phyloP scores from a whole-genome alignment of 2,888 invertebrate species.

The Pelosia muscerda region DNA sequence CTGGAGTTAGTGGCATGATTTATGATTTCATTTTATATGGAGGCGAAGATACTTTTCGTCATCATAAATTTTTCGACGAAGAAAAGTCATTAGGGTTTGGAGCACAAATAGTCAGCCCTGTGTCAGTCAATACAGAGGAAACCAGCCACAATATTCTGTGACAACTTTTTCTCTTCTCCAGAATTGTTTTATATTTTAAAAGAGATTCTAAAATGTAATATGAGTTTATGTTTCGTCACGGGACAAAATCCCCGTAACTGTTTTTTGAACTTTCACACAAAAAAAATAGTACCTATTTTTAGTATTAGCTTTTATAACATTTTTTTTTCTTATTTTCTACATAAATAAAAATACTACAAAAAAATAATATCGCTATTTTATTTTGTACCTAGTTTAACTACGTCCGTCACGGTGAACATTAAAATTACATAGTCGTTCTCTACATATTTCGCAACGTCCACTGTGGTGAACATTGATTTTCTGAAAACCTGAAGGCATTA shows the following conservation, averaged over 20 bases:
- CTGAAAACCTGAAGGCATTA: slow-evolving; percentile 17
- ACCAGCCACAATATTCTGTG: slow-evolving; percentile 22
- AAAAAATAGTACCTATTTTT: too few relatives aligned
- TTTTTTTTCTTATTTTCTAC: slow-evolving; percentile 1
- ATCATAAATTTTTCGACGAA: slow-evolving; percentile 11
- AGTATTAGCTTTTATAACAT: neutral
- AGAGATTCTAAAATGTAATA: slow-evolving; percentile 13
- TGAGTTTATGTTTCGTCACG: slow-evolving; percentile 10
- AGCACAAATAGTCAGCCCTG: slow-evolving; percentile 11
- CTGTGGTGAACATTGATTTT: slow-evolving; percentile 17
- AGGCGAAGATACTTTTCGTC: slow-evolving; percentile 23
- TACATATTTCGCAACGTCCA: slow-evolving; percentile 8
- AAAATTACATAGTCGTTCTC: slow-evolving; percentile 5
- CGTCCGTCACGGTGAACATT: slow-evolving; percentile 8
- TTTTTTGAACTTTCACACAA: slow-evolving; percentile 9
- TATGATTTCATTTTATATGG: slow-evolving; percentile 55
- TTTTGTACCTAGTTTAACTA: neutral
- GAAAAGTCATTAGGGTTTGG: neutral
- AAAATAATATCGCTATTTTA: neutral
- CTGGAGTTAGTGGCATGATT: slow-evolving; percentile 57
- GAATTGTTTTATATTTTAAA: slow-evolving; percentile 29
- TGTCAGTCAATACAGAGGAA: slow-evolving; percentile 11
- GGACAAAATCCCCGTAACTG: slow-evolving; percentile 8
- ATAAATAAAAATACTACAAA: slow-evolving; percentile 1
- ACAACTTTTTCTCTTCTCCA: slow-evolving; percentile 39